phyloP scores from a whole-genome alignment of 2,797 vertebrate genomes.

The Thaleichthys pacificus region DNA sequence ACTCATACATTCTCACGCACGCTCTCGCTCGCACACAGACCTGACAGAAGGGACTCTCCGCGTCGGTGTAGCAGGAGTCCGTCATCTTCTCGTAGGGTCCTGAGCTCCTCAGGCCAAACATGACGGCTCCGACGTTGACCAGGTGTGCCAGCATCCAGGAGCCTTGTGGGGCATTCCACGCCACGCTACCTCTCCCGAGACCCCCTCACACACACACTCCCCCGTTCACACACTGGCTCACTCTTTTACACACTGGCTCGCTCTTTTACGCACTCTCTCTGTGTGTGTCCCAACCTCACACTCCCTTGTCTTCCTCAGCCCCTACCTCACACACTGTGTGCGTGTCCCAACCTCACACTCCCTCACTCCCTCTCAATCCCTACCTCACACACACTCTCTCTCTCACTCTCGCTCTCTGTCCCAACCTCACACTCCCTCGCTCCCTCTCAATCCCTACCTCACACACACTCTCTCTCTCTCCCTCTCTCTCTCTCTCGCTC shows the following conservation, averaged over 20 bases:
- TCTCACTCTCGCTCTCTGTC: too few species aligned
- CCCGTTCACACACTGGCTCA: constrained; percentile 30
- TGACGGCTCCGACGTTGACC: constrained; percentile 74
- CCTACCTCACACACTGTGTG: too few species aligned
- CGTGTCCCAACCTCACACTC: too few species aligned
- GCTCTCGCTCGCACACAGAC: constrained; percentile 40
- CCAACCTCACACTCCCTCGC: too few species aligned
- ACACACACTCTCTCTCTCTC: constrained; percentile 31
- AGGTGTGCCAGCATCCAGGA: constrained; percentile 73
- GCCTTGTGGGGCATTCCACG: constrained; percentile 69
- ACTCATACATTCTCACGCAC: not conserved
- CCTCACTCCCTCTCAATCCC: too few species aligned
- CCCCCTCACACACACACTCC: constrained; percentile 15
- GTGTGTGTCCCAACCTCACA: too few species aligned
- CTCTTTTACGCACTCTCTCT: constrained; percentile 11
- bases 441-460: too few species aligned
- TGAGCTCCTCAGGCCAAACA: constrained; percentile 80
- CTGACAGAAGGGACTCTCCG: constrained; percentile 76
- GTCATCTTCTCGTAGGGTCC: constrained; percentile 79
- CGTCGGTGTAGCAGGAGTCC: constrained; percentile 71
- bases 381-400: too few species aligned
- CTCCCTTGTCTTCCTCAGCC: too few species aligned
- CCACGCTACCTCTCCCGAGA: constrained; percentile 49
- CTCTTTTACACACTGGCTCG: constrained; percentile 38
- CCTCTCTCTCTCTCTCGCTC: too few species aligned